Base-by-base conservation (phyloP, 2,113 vertebrate species). In the Brachionichthys hirsutus region DNA sequence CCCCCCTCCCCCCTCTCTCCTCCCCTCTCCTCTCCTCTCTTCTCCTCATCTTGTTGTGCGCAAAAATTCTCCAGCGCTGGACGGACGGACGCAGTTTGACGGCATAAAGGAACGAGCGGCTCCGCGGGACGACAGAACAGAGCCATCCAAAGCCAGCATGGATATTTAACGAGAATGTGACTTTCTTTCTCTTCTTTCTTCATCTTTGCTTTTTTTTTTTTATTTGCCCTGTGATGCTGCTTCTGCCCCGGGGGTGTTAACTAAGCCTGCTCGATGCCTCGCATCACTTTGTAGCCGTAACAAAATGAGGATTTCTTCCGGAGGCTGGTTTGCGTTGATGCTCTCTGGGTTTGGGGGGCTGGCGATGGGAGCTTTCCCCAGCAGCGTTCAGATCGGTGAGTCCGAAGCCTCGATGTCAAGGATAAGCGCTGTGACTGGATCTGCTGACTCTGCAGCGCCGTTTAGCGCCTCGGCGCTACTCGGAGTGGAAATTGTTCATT, bases 351-450 rank as follows among this genome's bases (percentile, higher is more conserved):
- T 94, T 88, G 94, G 92, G 93, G 93, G 93, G 89, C 90, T 94
- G 90, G 87, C 94, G 64, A 94, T 96, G 93, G 95, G 94, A 80
- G 95, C 95, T 88, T 98, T 98, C 92, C 95, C 95, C 78, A 96
- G 94, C 94, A 98, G 95, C 80, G 95, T 98, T 63, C 95, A 97
- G 89, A 98, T 98, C 92, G 95, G 95, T 98, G 81, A 97, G 94
- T 83, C 60, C 9, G 24, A 30, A 30, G 24, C 24, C 24, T 8
- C 8, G 53, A 13, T 63, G 45, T 70, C n/a, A 17, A 40, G 24
- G 24, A 30, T 30, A 30, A 30, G 8, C 8, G 5, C 4, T 30
- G 24, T 30, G 24, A 30, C 4, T 30, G 24, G 8, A 30, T 30
- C 24, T 30, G 64, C 73, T 34, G 65, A 60, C 40, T 42, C 49